phyloP scores from a whole-genome alignment of 1,140 invertebrate genomes.

The Diorhabda carinulata region DNA sequence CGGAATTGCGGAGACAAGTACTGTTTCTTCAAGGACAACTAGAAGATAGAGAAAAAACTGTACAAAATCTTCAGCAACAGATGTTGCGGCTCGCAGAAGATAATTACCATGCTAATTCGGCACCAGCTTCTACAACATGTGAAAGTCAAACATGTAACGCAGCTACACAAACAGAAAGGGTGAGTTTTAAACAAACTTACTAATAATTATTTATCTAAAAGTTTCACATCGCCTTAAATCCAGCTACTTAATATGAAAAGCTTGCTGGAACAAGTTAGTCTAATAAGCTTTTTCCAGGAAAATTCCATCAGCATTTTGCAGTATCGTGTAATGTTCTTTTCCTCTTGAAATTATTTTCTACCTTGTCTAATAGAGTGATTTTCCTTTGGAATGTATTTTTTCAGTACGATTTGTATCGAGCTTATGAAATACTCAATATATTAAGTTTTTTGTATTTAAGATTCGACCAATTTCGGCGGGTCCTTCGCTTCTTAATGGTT shows the following conservation, averaged over 20 bases:
- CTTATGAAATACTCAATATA: no score
- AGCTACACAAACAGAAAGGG: slow-evolving; percentile 71
- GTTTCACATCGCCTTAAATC: no score
- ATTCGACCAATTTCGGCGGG: slow-evolving; percentile 61
- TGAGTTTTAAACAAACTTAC: slow-evolving; percentile 33
- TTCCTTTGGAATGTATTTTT: no score
- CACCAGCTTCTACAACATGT: slow-evolving; percentile 41
- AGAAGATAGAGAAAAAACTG: slow-evolving; percentile 67
- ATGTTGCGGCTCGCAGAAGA: slow-evolving; percentile 50
- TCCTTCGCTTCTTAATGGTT: slow-evolving; percentile 53
- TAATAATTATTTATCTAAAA: no score
- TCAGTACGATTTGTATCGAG: no score
- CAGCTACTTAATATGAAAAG: no score
- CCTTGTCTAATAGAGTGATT: no score
- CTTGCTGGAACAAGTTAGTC: no score
- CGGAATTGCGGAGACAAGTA: slow-evolving; percentile 74
- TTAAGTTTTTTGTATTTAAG: slow-evolving; percentile 44
- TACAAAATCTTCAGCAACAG: slow-evolving; percentile 63
- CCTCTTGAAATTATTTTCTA: no score
- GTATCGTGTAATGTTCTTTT: no score
- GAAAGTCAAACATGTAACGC: slow-evolving; percentile 55
- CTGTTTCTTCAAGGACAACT: slow-evolving; percentile 72
- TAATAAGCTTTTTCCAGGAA: no score
- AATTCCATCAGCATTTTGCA: no score
- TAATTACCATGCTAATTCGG: slow-evolving; percentile 41